Percentiles rank a stretch among this genome's conserved stretches.
Evolutionary conservation across 2,113 vertebrate genomes (phyloP).

Genomic region (Cyphomyrus discorhynchus): DNA sequence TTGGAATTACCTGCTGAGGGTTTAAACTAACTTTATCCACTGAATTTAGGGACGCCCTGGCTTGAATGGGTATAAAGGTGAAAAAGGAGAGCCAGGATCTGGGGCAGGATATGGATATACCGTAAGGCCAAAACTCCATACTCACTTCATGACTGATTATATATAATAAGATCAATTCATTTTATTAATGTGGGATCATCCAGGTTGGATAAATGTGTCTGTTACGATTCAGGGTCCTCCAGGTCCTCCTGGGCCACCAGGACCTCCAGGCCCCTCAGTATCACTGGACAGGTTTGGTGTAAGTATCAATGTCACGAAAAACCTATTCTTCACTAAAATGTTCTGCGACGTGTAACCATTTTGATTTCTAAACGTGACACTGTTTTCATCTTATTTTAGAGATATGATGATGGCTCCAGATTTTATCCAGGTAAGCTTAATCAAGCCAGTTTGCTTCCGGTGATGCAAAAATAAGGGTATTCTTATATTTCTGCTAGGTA

Average conservation of each 20-base stretch:
- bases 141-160: neutral
- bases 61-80: conserved; percentile 69
- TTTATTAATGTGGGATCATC: neutral
- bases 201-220: neutral
- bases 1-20: neutral
- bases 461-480: neutral
- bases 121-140: conserved; percentile 46
- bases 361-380: neutral
- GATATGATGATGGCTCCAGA: conserved; percentile 51
- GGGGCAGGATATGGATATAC: conserved; percentile 24
- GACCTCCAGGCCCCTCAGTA: neutral
- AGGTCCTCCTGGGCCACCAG: conserved; percentile 51
- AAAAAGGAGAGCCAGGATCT: conserved; percentile 62
- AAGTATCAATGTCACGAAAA: neutral
- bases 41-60: conserved; percentile 65
- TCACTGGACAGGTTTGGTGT: conserved; percentile 13
- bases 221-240: conserved; percentile 42
- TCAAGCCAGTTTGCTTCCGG: neutral
- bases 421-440: conserved; percentile 50
- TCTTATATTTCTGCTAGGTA: neutral
- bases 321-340: neutral
- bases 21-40: neutral
- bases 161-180: neutral
- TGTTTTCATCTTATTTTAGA: conserved; percentile 35
- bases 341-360: neutral